These are phyloP conservation scores for Cladopsammia gracilis DNA, from an alignment of 64 coral and sea anemone species.

Conservation along the genomic window DNA sequence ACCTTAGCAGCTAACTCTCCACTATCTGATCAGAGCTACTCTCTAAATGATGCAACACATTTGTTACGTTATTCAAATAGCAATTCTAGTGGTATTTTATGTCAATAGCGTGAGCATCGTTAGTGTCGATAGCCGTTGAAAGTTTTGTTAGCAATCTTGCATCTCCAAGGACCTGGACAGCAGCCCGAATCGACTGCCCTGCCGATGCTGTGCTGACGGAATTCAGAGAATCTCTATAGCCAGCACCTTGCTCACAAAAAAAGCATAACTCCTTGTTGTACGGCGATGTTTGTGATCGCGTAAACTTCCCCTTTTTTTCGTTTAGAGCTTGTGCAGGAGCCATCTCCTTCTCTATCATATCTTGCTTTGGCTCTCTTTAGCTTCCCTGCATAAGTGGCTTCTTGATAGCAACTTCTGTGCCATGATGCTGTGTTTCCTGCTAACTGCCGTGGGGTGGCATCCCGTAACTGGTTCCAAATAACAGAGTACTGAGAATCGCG, in stretches of 20 bases:
- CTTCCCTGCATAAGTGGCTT: slow-evolving; percentile 26
- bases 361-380: slow-evolving; percentile 52
- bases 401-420: no score
- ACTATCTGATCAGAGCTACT: slow-evolving; percentile 51
- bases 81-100: slow-evolving; percentile 70
- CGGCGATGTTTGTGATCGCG: slow-evolving; percentile 58
- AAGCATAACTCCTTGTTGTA: slow-evolving; percentile 64
- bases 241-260: slow-evolving; percentile 46
- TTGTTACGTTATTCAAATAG: slow-evolving; percentile 66
- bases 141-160: slow-evolving; percentile 61
- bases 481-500: slow-evolving; percentile 29
- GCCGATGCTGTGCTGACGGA: slow-evolving; percentile 66
- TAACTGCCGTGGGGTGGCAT: slow-evolving; percentile 21
- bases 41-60: slow-evolving; percentile 48
- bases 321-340: slow-evolving; percentile 1
- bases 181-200: slow-evolving; percentile 44
- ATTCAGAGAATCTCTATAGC: slow-evolving; percentile 33
- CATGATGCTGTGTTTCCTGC: not conserved
- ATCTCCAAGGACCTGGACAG: slow-evolving; percentile 39
- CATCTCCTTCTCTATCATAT: slow-evolving; percentile 57
- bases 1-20: slow-evolving; percentile 54
- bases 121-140: slow-evolving; percentile 60
- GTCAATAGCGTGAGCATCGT: slow-evolving; percentile 63
- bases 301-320: slow-evolving; percentile 48
- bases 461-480: slow-evolving; percentile 45